These are phyloP conservation scores for Chaetorhynchus papuensis DNA, from an alignment of 2,113 vertebrate genomes.

Conservation along the genomic window DNA sequence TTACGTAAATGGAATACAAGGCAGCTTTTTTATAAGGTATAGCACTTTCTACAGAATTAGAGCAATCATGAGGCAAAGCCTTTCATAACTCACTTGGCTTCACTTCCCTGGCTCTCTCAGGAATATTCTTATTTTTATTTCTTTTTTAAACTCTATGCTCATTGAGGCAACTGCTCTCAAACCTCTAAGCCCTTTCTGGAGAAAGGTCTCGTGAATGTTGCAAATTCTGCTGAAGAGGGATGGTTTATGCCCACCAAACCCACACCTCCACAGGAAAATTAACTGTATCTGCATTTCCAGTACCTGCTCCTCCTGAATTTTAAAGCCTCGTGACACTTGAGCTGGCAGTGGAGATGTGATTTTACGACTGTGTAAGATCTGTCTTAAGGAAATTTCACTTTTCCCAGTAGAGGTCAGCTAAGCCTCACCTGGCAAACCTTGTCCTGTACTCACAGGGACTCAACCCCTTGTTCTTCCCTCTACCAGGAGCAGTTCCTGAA, in stretches of 20 bases:
- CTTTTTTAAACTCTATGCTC: neutral
- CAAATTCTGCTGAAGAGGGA: neutral
- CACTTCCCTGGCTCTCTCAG: neutral
- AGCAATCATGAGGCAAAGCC: neutral
- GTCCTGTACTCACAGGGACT: neutral
- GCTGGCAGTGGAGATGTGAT: neutral
- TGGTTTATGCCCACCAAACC: neutral
- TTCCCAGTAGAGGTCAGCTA: neutral
- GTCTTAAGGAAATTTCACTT: neutral
- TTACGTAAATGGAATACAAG: slow-evolving; percentile 25
- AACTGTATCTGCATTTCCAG: neutral
- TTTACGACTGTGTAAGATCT: neutral
- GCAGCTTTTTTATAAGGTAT: neutral
- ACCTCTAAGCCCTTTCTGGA: neutral
- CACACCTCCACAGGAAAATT: neutral
- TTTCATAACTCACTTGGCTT: slow-evolving; percentile 40
- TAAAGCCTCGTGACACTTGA: neutral
- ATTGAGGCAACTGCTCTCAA: neutral
- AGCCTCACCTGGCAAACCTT: neutral
- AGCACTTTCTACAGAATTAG: slow-evolving; percentile 31
- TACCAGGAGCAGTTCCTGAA: neutral
- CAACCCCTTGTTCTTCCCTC: neutral
- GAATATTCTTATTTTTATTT: neutral
- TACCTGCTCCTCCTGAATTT: neutral
- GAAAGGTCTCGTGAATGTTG: neutral